Base-by-base conservation (phyloP, 2,888 invertebrate species). In the Aporophyla lueneburgensis region DNA sequence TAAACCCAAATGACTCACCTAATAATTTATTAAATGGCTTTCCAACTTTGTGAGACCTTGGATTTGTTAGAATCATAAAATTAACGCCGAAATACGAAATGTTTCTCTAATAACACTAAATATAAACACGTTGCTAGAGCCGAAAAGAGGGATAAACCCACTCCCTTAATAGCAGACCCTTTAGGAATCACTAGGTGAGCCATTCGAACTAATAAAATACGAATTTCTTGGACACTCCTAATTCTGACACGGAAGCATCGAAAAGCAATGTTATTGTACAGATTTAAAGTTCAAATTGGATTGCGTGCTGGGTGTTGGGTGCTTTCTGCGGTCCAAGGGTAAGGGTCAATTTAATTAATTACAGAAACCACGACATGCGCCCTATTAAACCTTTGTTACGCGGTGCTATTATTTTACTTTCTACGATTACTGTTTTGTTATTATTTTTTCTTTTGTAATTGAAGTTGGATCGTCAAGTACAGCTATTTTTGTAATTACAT, bases 281-380 rank as follows among this genome's bases (percentile, higher is more conserved):
- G 84, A 78, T 83, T 89, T 91, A 93, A 88, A 88, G 92, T 92
- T 88, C 83, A 93, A 88, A 91, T 92, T 93, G 81, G 86, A 81
- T 85, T 86, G 88, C 77, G 74, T 87, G 78, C 67, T 78, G 71
- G 83, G 71, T 86, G 82, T 89, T 83, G 88, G 90, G 87, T 88
- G 87, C 86, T 91, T 91, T 88, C 90, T 89, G 91, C 87, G 89
- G 92, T 91, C 90, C 87, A 86, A 89, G 93, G 92, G 92, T 92
- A 89, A 92, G 94, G 94, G 94, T 93, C 94, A 93, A 94, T 94
- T 94, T 93, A 94, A 94, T 94, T 94, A 94, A 94, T 94, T 93
- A 94, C 92, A 91, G 87, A 88, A 91, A 93, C 94, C 94, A 85
- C 94, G 92, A 94, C 94, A 93, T 93, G 92, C 91, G 88, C 92